phyloP scores from a whole-genome alignment of 2,888 invertebrate genomes.

The Harmothoe impar region DNA sequence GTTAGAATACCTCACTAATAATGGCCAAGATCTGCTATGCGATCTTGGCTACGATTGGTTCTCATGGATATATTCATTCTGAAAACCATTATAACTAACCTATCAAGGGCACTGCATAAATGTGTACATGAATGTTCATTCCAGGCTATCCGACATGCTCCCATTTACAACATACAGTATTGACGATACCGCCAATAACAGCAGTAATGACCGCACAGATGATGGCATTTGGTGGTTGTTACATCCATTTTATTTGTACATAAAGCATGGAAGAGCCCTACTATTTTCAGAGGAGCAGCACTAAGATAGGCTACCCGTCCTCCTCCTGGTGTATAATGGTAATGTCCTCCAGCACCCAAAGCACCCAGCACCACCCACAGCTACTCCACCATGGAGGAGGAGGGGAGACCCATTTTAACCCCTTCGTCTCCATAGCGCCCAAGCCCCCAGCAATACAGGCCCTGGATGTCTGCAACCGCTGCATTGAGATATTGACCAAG shows the following conservation, averaged over 20 bases:
- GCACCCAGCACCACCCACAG: neutral
- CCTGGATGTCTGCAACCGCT: neutral
- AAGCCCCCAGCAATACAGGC: neutral
- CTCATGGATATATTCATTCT: no score
- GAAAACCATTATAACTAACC: no score
- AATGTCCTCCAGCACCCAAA: neutral
- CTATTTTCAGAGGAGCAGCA: neutral
- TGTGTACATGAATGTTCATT: no score
- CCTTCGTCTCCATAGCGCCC: neutral
- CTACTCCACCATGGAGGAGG: neutral
- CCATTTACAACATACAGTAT: no score
- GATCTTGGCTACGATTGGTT: no score
- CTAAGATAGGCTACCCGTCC: neutral
- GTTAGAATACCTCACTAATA: no score
- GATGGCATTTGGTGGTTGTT: neutral
- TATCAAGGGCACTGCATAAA: no score
- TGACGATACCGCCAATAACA: no score
- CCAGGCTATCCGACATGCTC: no score
- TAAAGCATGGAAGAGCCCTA: neutral
- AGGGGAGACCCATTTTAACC: constrained; percentile 53
- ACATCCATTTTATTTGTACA: neutral
- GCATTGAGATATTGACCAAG: neutral
- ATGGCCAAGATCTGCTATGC: no score
- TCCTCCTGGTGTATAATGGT: neutral
- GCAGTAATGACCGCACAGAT: no score